Base-by-base conservation (phyloP, 2,797 vertebrate genomes). In the Syngnathus acus region DNA sequence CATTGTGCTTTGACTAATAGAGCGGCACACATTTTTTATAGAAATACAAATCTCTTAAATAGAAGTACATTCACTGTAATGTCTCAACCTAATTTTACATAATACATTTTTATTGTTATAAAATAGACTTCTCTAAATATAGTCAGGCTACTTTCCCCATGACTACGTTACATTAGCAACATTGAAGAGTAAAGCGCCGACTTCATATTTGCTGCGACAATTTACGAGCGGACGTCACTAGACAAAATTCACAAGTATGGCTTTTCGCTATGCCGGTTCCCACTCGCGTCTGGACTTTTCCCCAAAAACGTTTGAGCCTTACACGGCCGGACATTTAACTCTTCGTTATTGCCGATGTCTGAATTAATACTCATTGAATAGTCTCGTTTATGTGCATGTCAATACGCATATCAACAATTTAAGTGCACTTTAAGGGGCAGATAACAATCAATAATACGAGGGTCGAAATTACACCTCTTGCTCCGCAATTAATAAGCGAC, bases 1-100 rank as follows among this genome's bases (percentile, higher is more conserved):
- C 81, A 82, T 89, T 91, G 90, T 91, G 90, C 89, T 91, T 89
- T 59, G 80, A 85, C 83, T 85, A 84, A 87, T 84, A 84, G 85
- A 86, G 77, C 64, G 45, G 66, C 73, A 86, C 81, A 84, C 64
- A 62, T 71, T 75, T 75, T 77, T 73, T 66, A 86, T 80, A 86
- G 77, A 86, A 87, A 88, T 81, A 86, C 82, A 89, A 88, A 87
- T 86, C 80, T 79, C 72, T 57, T 79, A 76, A 68, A 75, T 85
- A 83, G 82, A 89, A 81, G 78, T 89, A 89, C 87, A 89, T 87
- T 90, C 86, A 87, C 86, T 78, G 80, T 84, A 60, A 83, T 82
- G 74, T 83, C 71, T 80, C 72, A 85, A 79, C 80, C 77, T 82
- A 77, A 86, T 84, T 86, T 86, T 32, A 32, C 32, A 32, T 32